These are phyloP conservation scores for Sympetrum striolatum DNA, from an alignment of 2,888 invertebrate genomes.

Conservation along the genomic window DNA sequence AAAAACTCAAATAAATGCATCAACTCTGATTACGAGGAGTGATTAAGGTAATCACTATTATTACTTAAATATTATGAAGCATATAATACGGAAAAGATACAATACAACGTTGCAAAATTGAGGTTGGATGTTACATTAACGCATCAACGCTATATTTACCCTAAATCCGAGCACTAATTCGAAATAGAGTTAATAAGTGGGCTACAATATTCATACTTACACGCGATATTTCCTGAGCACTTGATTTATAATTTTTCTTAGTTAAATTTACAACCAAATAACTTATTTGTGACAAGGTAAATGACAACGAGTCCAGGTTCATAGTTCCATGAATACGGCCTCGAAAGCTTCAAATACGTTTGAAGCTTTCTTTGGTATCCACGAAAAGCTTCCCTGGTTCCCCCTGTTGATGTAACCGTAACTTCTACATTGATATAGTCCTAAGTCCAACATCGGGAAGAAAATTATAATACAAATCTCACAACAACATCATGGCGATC, in stretches of 20 bases:
- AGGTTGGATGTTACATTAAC: constrained; percentile 2
- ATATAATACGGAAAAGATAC: background rate
- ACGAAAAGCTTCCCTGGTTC: constrained; percentile 67
- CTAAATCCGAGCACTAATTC: background rate
- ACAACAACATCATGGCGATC: constrained; percentile 59
- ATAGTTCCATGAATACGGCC: constrained; percentile 93
- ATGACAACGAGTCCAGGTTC: constrained; percentile 98
- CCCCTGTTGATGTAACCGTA: constrained; percentile 60
- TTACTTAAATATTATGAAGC: background rate
- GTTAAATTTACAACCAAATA: constrained; percentile 94
- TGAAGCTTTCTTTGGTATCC: constrained; percentile 89
- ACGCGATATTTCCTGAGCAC: constrained; percentile 86
- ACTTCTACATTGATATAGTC: constrained; percentile 61
- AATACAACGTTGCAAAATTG: background rate
- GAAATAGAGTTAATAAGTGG: background rate
- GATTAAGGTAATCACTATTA: background rate
- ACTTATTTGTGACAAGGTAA: constrained; percentile 98
- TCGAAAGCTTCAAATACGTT: constrained; percentile 94
- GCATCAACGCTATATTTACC: background rate
- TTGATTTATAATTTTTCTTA: constrained; percentile 94
- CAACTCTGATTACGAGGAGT: background rate
- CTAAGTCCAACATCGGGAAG: constrained; percentile 64
- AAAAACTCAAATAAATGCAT: background rate
- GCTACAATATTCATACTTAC: constrained; percentile 68
- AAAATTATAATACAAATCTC: constrained; percentile 56